These are phyloP conservation scores for Ectemnius cavifrons DNA, from an alignment of 2,888 invertebrate species.

Conservation along the genomic window DNA sequence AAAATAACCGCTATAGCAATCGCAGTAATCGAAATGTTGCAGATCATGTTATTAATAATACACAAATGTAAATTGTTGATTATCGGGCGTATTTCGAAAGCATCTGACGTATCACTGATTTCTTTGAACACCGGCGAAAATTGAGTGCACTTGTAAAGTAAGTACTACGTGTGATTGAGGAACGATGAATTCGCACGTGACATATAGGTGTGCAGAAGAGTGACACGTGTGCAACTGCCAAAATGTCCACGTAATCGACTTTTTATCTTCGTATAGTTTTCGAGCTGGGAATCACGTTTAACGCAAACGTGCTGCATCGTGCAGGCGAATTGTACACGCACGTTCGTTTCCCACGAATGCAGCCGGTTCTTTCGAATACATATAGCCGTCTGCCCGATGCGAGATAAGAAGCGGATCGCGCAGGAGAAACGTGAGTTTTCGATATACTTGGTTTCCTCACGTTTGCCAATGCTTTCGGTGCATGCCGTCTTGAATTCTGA, in stretches of 20 bases:
- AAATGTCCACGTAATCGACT: constrained; percentile 50
- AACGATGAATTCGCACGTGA: neutral
- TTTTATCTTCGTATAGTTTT: constrained; percentile 50
- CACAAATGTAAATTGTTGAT: too few relatives aligned
- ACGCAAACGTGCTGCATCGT: constrained; percentile 53
- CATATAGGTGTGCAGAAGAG: constrained; percentile 15
- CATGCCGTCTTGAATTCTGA: neutral
- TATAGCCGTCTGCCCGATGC: constrained; percentile 15
- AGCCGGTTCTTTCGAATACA: constrained; percentile 26
- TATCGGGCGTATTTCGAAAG: too few relatives aligned
- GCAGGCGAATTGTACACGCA: constrained; percentile 14
- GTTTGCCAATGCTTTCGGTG: constrained; percentile 9
- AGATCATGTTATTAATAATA: too few relatives aligned
- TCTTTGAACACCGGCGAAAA: too few relatives aligned
- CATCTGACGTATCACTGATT: too few relatives aligned
- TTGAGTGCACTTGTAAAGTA: too few relatives aligned
- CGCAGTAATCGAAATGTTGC: too few relatives aligned
- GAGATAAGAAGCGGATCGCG: constrained; percentile 22
- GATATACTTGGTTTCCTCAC: constrained; percentile 13
- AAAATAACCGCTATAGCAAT: too few relatives aligned
- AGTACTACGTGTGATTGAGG: too few relatives aligned
- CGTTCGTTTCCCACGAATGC: constrained; percentile 30
- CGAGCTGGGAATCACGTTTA: constrained; percentile 59
- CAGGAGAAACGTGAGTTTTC: constrained; percentile 18
- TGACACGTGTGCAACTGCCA: constrained; percentile 18